Evolutionary conservation across 2,888 invertebrate species (phyloP).

Genomic region (Thereva unica): DNA sequence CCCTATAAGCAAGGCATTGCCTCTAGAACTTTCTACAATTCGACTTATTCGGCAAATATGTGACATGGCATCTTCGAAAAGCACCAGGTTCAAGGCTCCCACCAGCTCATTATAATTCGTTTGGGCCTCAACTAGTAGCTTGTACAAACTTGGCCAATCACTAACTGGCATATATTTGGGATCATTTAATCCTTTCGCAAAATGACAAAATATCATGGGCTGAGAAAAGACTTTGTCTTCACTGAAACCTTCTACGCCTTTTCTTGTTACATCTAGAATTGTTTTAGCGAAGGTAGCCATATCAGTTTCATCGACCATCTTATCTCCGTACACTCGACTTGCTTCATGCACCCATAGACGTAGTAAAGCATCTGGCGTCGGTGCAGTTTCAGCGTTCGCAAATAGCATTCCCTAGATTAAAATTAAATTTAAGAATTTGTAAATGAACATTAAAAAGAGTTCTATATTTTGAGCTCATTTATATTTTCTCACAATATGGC

Average conservation of each 20-base stretch:
- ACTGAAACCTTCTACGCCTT: slow-evolving; percentile 73
- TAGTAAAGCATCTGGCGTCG: slow-evolving; percentile 70
- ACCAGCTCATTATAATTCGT: slow-evolving; percentile 85
- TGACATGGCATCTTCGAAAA: slow-evolving; percentile 94
- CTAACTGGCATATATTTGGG: slow-evolving; percentile 84
- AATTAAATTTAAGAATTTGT: neutral
- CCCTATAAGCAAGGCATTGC: slow-evolving; percentile 89
- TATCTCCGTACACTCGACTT: slow-evolving; percentile 88
- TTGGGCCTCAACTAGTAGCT: slow-evolving; percentile 78
- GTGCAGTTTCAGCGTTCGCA: slow-evolving; percentile 75
- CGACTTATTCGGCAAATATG: slow-evolving; percentile 91
- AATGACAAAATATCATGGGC: slow-evolving; percentile 90
- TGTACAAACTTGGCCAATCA: slow-evolving; percentile 72
- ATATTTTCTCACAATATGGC: no score
- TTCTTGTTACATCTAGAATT: slow-evolving; percentile 75
- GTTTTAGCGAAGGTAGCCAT: slow-evolving; percentile 74
- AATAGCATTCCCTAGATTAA: slow-evolving; percentile 77
- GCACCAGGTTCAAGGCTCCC: slow-evolving; percentile 89
- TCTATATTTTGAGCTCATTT: no score
- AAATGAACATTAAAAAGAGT: slow-evolving; percentile 11
- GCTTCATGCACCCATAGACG: slow-evolving; percentile 91
- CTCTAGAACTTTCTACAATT: slow-evolving; percentile 87
- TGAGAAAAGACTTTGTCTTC: slow-evolving; percentile 72
- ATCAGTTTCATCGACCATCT: slow-evolving; percentile 81
- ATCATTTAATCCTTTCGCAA: slow-evolving; percentile 88